A percentile compares a stretch with the other conserved stretches of the same genome.
Evolutionary conservation across 2,113 vertebrate species (phyloP).

Genomic region (Brachyhypopomus occidentalis): DNA sequence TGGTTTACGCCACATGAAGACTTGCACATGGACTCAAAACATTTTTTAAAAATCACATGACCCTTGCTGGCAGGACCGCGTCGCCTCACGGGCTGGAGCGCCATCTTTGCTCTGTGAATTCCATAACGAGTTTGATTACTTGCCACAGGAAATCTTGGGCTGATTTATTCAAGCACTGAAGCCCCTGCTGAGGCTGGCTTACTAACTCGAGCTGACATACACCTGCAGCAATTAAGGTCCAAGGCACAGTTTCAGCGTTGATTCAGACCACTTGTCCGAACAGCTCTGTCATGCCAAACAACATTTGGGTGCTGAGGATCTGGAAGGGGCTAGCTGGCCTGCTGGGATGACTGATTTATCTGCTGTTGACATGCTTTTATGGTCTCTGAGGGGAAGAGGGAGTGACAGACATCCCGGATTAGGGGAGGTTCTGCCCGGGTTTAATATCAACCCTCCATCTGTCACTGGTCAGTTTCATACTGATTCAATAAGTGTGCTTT

Average conservation of each 20-base stretch:
- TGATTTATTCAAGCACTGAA: slow-evolving; percentile 19
- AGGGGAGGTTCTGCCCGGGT: slow-evolving; percentile 46
- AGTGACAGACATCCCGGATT: slow-evolving; percentile 44
- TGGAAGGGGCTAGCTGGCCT: slow-evolving; percentile 26
- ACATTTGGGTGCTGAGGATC: slow-evolving; percentile 40
- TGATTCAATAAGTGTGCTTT: slow-evolving; percentile 54
- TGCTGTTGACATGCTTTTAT: slow-evolving; percentile 38
- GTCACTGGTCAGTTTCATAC: slow-evolving; percentile 49
- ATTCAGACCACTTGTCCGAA: slow-evolving; percentile 49
- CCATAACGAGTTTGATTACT: slow-evolving; percentile 24
- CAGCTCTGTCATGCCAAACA: slow-evolving; percentile 42
- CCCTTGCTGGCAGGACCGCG: not conserved
- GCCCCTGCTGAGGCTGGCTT: slow-evolving; percentile 26
- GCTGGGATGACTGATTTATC: slow-evolving; percentile 40
- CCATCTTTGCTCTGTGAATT: slow-evolving; percentile 14
- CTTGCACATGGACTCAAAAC: not conserved
- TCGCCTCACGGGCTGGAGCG: slow-evolving; percentile 7
- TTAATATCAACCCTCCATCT: slow-evolving; percentile 54
- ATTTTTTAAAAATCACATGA: not conserved
- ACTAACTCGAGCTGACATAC: slow-evolving; percentile 50
- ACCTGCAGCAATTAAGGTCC: slow-evolving; percentile 54
- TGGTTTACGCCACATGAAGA: not conserved
- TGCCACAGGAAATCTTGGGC: slow-evolving; percentile 24
- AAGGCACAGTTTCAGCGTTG: slow-evolving; percentile 37
- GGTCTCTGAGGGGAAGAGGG: slow-evolving; percentile 25